Evolutionary conservation across 2,797 vertebrate genomes (phyloP), one percentile per base, ranked within the genome.

Genomic region (Psittacula echo): DNA sequence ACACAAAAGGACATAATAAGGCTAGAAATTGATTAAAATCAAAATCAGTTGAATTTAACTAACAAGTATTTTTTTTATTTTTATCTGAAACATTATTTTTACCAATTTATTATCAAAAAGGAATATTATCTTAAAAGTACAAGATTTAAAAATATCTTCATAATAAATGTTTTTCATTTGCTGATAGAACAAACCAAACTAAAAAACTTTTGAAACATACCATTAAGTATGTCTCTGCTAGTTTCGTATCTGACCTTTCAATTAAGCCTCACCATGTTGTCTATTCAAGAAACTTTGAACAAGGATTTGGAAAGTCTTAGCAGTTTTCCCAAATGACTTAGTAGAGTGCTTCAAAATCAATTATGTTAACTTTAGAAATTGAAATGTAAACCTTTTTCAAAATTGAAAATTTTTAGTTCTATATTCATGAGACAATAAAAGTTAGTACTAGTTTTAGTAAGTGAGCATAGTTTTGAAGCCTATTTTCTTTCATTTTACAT

Each of bases 231-330:
- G 13, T 72, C 8, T 74, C 30, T 89, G 11, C 17, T 74, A 44
- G 22, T 67, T 61, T 92, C 32, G 44, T 76, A 45, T 27, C 61
- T 80, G 72, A 93, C 85, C 53, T 94, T 95, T 89, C 73, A 77
- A 22, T 94, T 94, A 89, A 93, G 10, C n/a, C 42, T 2, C 4
- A 27, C 21, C 5, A 39, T 77, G 61, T 68, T 89, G 44, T 56
- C 53, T 84, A 9, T 94, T 95, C 89, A 84, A 95, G 32, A 23
- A 94, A 32, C 58, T 96, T 96, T 90, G 42, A 93, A 84, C 12
- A 91, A 80, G 62, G 93, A 95, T 95, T 95, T 95, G 11, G 24
- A 77, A 93, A 86, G 39, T 53, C 73, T 95, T 94, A 87, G 26
- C 23, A 90, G 19, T 88, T 96, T 95, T 93, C 95, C 86, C 84